Percentiles rank a stretch among this genome's conserved stretches.
phyloP scores from a whole-genome alignment of 2,888 invertebrate genomes.

The Tetragonisca angustula region DNA sequence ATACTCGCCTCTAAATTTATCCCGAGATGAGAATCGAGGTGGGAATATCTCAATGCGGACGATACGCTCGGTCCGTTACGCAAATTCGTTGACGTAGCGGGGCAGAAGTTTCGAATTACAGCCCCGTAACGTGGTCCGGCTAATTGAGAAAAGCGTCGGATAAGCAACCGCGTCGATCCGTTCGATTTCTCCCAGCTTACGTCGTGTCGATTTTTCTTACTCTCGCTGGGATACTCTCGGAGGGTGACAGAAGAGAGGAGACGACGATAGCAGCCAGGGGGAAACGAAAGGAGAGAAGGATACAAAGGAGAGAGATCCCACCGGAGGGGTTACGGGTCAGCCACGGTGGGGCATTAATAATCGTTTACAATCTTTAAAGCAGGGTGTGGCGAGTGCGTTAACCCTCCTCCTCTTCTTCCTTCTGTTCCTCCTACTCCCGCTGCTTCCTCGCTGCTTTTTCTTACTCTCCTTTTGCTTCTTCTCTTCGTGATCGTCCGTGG shows the following conservation, averaged over 20 bases:
- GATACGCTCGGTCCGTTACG: constrained; percentile 51
- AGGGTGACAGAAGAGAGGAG: constrained; percentile 37
- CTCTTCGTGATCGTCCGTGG: constrained; percentile 51
- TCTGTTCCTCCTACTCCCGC: constrained; percentile 34
- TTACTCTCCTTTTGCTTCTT: constrained; percentile 43
- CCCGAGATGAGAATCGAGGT: background rate
- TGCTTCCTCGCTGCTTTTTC: constrained; percentile 42
- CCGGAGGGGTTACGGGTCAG: constrained; percentile 77
- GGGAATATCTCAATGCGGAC: constrained; percentile 30
- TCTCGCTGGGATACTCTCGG: constrained; percentile 47
- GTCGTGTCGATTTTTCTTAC: constrained; percentile 39
- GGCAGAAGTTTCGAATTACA: constrained; percentile 50
- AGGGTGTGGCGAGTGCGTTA: constrained; percentile 78
- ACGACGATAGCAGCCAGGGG: constrained; percentile 1
- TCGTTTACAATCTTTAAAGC: constrained; percentile 79
- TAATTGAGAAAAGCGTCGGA: constrained; percentile 64
- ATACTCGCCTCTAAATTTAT: constrained; percentile 9
- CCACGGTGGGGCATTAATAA: constrained; percentile 80
- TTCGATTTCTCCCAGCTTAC: constrained; percentile 51
- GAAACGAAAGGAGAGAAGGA: constrained; percentile 27
- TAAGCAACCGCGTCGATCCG: constrained; percentile 46
- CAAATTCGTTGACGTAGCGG: constrained; percentile 56
- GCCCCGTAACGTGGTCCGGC: constrained; percentile 25
- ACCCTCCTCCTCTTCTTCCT: constrained; percentile 63
- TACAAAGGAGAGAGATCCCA: constrained; percentile 35